Percentiles rank a stretch among this genome's conserved stretches.
phyloP scores from a whole-genome alignment of 2,797 vertebrate genomes.

The Liparis tanakae region DNA sequence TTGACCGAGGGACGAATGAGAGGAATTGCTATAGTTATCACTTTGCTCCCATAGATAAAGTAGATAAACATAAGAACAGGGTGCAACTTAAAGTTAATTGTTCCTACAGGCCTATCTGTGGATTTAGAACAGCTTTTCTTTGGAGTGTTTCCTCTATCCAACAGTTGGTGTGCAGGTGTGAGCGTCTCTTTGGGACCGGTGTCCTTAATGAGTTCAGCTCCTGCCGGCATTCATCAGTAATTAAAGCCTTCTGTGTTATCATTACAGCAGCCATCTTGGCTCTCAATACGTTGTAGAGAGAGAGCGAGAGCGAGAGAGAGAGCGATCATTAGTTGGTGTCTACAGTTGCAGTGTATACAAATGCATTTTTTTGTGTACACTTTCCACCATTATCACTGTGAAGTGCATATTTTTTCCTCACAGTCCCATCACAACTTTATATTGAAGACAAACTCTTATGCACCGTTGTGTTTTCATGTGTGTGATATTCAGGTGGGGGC shows the following conservation, averaged over 20 bases:
- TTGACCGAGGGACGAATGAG: neutral
- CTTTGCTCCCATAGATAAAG: neutral
- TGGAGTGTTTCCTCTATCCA: neutral
- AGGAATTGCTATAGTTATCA: neutral
- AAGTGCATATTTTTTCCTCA: neutral
- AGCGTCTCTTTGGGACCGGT: constrained; percentile 48
- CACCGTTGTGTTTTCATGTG: constrained; percentile 25
- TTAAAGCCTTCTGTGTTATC: constrained; percentile 59
- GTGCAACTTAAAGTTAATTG: neutral
- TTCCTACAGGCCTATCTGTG: neutral
- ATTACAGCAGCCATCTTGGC: constrained; percentile 47
- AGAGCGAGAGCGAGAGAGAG: no score
- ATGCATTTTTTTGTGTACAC: neutral
- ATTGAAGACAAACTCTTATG: neutral
- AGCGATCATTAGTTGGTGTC: no score
- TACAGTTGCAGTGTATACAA: neutral
- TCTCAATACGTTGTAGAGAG: neutral
- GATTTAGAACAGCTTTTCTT: neutral
- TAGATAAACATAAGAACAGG: neutral
- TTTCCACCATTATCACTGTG: neutral
- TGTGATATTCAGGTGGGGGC: constrained; percentile 3
- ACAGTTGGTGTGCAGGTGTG: neutral
- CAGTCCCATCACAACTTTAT: neutral
- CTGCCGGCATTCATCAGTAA: constrained; percentile 60
- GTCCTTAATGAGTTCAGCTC: constrained; percentile 65